phyloP scores from a whole-genome alignment of 2,888 invertebrate genomes.

The Saturnia japonica region DNA sequence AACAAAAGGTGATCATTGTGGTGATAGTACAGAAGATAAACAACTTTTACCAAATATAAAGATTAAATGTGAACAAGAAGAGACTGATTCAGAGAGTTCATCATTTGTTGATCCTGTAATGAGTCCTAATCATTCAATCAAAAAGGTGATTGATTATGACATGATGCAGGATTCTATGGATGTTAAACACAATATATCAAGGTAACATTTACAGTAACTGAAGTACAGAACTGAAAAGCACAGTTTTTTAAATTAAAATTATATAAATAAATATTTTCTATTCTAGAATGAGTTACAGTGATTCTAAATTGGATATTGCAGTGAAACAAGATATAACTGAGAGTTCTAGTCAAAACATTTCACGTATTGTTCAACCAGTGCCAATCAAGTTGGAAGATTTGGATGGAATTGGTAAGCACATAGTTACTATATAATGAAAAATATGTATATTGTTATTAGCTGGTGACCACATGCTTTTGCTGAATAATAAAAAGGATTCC shows the following conservation, averaged over 20 bases:
- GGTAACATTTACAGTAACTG: constrained; percentile 47
- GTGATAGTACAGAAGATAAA: constrained; percentile 58
- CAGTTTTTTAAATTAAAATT: too few relatives aligned
- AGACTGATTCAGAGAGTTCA: constrained; percentile 77
- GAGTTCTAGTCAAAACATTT: constrained; percentile 46
- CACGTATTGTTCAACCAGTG: constrained; percentile 60
- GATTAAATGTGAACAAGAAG: constrained; percentile 70
- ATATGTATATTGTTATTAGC: background rate
- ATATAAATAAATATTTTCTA: constrained; percentile 16
- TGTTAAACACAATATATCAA: constrained; percentile 50
- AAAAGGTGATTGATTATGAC: constrained; percentile 59
- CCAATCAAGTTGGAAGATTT: constrained; percentile 76
- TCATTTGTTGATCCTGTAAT: constrained; percentile 70
- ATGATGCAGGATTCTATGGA: constrained; percentile 68
- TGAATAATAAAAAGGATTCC: background rate
- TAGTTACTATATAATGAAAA: background rate
- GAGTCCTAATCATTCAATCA: constrained; percentile 64
- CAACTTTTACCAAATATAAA: constrained; percentile 67
- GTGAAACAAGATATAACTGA: constrained; percentile 71
- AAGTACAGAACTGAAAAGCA: too few relatives aligned
- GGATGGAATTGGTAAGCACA: constrained; percentile 72
- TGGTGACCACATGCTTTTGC: background rate
- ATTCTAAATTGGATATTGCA: constrained; percentile 54
- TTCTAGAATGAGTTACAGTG: constrained; percentile 55
- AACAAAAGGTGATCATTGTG: constrained; percentile 57